These are phyloP conservation scores for Catajapyx aquilonaris DNA, from an alignment of 1,140 invertebrate species.

Conservation along the genomic window DNA sequence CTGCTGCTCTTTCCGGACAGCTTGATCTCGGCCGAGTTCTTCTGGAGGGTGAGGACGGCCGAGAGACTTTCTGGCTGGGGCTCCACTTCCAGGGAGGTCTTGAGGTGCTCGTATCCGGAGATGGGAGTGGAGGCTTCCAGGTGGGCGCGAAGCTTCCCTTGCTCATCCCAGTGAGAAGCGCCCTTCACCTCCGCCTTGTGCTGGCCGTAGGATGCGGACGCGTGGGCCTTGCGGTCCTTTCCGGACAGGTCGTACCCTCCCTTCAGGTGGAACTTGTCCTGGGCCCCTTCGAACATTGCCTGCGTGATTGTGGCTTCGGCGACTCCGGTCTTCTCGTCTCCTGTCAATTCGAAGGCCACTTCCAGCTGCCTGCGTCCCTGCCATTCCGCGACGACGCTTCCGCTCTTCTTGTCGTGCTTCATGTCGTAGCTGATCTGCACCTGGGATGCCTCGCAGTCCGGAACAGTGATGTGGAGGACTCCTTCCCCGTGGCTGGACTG, in stretches of 20 bases:
- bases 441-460: neutral
- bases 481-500: neutral
- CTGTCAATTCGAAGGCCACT: constrained; percentile 1
- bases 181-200: neutral
- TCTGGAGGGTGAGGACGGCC: neutral
- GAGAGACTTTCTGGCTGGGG: neutral
- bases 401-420: neutral
- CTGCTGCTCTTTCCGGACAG: constrained; percentile 2
- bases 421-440: neutral
- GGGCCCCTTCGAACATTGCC: neutral
- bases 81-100: neutral
- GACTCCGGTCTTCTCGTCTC: neutral
- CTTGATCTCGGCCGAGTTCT: neutral
- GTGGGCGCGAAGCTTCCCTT: neutral
- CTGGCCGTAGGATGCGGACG: neutral
- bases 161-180: neutral
- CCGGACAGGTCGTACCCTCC: neutral
- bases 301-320: neutral
- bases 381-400: neutral
- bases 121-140: neutral
- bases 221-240: neutral
- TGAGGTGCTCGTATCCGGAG: neutral
- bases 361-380: constrained; percentile 1
- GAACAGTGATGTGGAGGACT: neutral
- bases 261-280: neutral